These are phyloP conservation scores for Bombus cullumanus DNA, from an alignment of 1,140 invertebrate genomes.

Conservation along the genomic window DNA sequence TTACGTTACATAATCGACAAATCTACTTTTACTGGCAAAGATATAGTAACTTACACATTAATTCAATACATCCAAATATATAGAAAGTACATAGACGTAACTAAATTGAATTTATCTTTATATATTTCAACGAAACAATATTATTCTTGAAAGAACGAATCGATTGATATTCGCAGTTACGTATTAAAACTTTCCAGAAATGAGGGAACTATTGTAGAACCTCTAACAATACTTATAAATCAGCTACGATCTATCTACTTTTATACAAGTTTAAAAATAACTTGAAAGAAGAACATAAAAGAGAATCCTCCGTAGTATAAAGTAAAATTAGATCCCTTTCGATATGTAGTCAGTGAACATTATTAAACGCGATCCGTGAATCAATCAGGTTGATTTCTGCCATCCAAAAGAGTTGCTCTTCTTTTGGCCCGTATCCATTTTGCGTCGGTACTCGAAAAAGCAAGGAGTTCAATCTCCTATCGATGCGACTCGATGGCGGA, in stretches of 20 bases:
- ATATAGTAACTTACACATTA: too few species aligned
- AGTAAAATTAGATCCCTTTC: constrained; percentile 9
- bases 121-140: too few species aligned
- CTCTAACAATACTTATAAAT: neutral
- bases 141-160: too few species aligned
- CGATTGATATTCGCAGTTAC: neutral
- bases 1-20: too few species aligned
- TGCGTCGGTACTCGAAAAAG: constrained; percentile 36
- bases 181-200: neutral
- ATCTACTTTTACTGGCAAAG: too few species aligned
- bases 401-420: neutral
- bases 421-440: constrained; percentile 65
- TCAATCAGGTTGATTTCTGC: constrained; percentile 6
- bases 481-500: constrained; percentile 47
- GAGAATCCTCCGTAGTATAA: neutral
- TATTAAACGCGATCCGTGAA: constrained; percentile 35
- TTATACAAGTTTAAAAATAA: neutral
- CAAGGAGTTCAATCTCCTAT: constrained; percentile 58
- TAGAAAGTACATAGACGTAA: too few species aligned
- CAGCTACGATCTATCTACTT: neutral
- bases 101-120: too few species aligned
- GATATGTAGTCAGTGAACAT: constrained; percentile 7
- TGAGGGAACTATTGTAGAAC: neutral
- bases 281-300: neutral
- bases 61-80: too few species aligned